These are phyloP conservation scores for Molossus molossus DNA, from an alignment of 2,797 vertebrate species.

Conservation along the genomic window DNA sequence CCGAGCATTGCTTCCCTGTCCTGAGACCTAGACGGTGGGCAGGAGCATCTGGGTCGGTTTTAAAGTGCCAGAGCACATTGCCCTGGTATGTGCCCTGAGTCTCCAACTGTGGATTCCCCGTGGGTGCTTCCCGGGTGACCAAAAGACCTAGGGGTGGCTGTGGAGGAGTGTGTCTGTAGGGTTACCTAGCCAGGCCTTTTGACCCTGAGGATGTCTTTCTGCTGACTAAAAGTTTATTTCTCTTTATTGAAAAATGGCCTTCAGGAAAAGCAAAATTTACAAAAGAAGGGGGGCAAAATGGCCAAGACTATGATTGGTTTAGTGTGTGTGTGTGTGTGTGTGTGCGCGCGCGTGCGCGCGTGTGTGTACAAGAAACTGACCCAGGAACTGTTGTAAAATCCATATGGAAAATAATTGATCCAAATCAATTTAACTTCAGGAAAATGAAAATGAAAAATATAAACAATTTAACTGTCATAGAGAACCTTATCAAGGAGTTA, in stretches of 20 bases:
- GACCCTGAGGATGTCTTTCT: constrained; percentile 56
- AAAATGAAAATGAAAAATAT: constrained; percentile 43
- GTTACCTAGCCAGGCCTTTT: constrained; percentile 43
- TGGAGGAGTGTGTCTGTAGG: background rate
- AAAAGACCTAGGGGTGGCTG: background rate
- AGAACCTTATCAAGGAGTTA: constrained; percentile 56
- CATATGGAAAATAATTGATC: constrained; percentile 39
- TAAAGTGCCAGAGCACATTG: background rate
- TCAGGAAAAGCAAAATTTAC: constrained; percentile 48
- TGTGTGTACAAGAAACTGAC: background rate
- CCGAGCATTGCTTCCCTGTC: background rate
- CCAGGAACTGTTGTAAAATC: constrained; percentile 56
- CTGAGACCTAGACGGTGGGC: background rate
- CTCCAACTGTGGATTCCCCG: background rate
- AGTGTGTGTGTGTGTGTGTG: background rate
- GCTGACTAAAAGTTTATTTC: constrained; percentile 53
- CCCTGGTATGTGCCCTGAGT: background rate
- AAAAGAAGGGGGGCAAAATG: constrained; percentile 9
- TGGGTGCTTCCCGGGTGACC: background rate
- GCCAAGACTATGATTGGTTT: background rate
- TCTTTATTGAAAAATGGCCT: constrained; percentile 37
- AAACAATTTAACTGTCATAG: background rate
- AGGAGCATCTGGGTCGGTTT: background rate
- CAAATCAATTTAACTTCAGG: background rate
- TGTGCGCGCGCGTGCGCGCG: too few species aligned